Evolutionary conservation across 2,797 vertebrate genomes (phyloP).

Genomic region (Notamacropus eugenii): DNA sequence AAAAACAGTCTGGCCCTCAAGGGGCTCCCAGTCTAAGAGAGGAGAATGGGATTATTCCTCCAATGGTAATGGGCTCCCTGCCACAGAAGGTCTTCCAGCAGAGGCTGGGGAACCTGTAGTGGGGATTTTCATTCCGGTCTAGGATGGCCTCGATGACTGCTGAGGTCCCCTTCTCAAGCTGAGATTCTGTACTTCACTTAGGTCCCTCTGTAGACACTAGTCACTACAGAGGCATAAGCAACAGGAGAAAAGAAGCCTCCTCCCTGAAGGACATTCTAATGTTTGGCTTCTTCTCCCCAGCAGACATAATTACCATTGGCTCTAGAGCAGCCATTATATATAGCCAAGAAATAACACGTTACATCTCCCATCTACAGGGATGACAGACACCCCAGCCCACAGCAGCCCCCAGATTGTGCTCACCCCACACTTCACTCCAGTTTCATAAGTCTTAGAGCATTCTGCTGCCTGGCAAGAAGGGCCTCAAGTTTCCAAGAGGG

Average conservation of each 20-base stretch:
- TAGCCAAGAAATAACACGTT: slow-evolving; percentile 38
- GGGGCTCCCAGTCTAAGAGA: not conserved
- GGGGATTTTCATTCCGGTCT: not conserved
- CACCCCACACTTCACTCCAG: not conserved
- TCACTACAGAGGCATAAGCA: not conserved
- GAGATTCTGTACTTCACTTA: not conserved
- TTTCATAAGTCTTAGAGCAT: slow-evolving; percentile 12
- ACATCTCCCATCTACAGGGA: not conserved
- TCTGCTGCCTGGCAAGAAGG: not conserved
- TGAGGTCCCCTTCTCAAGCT: not conserved
- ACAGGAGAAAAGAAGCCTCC: not conserved
- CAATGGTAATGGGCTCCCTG: not conserved
- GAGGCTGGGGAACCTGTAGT: not conserved
- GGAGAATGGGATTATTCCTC: not conserved
- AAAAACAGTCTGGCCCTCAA: not conserved
- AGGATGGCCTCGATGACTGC: not conserved
- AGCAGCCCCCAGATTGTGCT: not conserved
- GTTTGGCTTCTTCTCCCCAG: slow-evolving; percentile 69
- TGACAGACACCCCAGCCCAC: not conserved
- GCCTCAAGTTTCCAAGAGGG: not conserved
- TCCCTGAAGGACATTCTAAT: slow-evolving; percentile 65
- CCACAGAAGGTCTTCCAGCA: not conserved
- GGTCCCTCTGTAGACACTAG: not conserved
- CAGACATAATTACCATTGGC: slow-evolving; percentile 74
- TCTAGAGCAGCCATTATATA: not conserved